Evolutionary conservation across 1,140 invertebrate genomes (phyloP).

Genomic region (Lasioglossum baleicum): DNA sequence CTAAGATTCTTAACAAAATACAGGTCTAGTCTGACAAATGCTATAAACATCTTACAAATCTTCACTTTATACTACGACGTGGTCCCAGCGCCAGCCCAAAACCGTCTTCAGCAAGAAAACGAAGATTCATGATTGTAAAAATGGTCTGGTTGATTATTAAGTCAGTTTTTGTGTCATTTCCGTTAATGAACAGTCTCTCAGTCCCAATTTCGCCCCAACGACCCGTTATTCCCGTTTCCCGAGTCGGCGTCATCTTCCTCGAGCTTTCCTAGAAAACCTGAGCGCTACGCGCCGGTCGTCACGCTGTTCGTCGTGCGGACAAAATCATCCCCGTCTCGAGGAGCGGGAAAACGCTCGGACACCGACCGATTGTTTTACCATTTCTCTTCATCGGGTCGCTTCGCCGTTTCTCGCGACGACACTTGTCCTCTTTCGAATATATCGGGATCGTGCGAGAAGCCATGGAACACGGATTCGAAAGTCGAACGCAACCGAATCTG

Average conservation of each 20-base stretch:
- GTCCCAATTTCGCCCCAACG: background rate
- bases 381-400: background rate
- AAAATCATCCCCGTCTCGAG: background rate
- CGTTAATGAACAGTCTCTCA: background rate
- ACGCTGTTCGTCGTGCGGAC: no score
- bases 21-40: no score
- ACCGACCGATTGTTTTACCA: background rate
- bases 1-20: no score
- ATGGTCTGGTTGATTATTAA: no score
- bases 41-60: no score
- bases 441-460: background rate
- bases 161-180: background rate
- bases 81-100: no score
- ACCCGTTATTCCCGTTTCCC: constrained; percentile 38
- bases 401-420: background rate
- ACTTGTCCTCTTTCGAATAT: background rate
- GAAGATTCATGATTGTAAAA: no score
- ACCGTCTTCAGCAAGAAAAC: no score
- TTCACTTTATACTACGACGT: no score
- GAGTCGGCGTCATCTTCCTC: background rate
- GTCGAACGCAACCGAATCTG: background rate
- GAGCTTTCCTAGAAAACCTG: background rate
- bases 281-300: background rate
- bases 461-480: constrained; percentile 6
- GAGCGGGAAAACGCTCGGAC: background rate